Conservation (phyloP, 2,888 invertebrate genomes). For the Notodonta dromedarius region DNA sequence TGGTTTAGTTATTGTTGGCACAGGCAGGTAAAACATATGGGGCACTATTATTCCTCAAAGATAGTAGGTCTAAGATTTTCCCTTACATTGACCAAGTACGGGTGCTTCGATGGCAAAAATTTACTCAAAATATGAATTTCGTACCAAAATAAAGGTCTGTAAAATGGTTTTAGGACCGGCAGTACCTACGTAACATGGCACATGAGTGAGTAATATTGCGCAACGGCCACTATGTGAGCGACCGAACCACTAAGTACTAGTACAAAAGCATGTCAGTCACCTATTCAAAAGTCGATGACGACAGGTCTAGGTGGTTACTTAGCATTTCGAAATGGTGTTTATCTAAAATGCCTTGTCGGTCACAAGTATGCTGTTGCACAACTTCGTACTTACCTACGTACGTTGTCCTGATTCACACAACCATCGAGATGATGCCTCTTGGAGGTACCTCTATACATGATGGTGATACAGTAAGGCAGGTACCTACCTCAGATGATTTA, state of each 20-base stretch:
- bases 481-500: not conserved
- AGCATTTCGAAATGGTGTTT: constrained; percentile 64
- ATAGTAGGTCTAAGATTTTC: no score
- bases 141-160: not conserved
- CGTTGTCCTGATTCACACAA: constrained; percentile 61
- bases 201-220: not conserved
- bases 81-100: no score
- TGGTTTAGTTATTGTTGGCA: no score
- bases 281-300: constrained; percentile 57
- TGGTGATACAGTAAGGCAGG: not conserved
- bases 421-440: constrained; percentile 10
- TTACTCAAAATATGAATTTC: no score
- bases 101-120: no score
- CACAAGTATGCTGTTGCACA: constrained; percentile 62
- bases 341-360: constrained; percentile 61
- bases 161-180: no score
- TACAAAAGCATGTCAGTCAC: constrained; percentile 47
- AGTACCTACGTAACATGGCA: not conserved
- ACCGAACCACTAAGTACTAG: constrained; percentile 39
- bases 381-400: constrained; percentile 52
- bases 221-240: constrained; percentile 29
- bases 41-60: no score
- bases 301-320: constrained; percentile 50
- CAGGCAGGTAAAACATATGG: no score
- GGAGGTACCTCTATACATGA: not conserved